These are phyloP conservation scores for Tarsius wallacei DNA, from an alignment of 2,797 vertebrate species.

Conservation along the genomic window DNA sequence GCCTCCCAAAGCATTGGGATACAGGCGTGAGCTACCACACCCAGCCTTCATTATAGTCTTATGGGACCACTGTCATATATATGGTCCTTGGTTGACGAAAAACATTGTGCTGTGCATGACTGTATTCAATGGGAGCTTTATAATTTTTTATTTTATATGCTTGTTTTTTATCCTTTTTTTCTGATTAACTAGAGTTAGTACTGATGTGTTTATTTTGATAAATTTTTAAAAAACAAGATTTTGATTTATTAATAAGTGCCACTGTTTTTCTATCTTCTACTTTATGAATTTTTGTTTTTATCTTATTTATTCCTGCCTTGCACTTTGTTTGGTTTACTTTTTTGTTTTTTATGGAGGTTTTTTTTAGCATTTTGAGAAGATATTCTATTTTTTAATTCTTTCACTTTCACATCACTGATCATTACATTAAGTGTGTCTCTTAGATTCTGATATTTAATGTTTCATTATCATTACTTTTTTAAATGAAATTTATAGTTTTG, in stretches of 20 bases:
- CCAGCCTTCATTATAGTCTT: background rate
- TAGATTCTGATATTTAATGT: constrained; percentile 3
- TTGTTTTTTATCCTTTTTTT: constrained; percentile 18
- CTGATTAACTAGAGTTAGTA: background rate
- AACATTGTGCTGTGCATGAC: background rate
- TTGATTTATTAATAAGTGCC: background rate
- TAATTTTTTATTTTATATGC: background rate
- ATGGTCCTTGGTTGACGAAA: background rate
- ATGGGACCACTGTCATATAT: background rate
- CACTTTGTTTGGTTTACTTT: constrained; percentile 20
- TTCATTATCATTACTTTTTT: constrained; percentile 3
- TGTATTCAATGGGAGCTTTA: background rate
- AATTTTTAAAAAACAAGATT: background rate
- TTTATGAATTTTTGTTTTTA: background rate
- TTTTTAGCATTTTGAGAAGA: background rate
- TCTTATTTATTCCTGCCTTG: background rate
- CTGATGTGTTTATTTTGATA: background rate
- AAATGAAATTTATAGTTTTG: background rate
- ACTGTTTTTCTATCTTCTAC: background rate
- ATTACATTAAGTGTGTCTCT: background rate
- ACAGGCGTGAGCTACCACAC: too few relatives aligned
- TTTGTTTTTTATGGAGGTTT: background rate
- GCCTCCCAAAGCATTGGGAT: too few relatives aligned
- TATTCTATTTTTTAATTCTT: constrained; percentile 9
- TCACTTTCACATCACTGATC: background rate